A percentile compares a stretch with the other conserved stretches of the same genome.
Conservation (phyloP, 2,797 vertebrate species). For the Acridotheres tristis region DNA sequence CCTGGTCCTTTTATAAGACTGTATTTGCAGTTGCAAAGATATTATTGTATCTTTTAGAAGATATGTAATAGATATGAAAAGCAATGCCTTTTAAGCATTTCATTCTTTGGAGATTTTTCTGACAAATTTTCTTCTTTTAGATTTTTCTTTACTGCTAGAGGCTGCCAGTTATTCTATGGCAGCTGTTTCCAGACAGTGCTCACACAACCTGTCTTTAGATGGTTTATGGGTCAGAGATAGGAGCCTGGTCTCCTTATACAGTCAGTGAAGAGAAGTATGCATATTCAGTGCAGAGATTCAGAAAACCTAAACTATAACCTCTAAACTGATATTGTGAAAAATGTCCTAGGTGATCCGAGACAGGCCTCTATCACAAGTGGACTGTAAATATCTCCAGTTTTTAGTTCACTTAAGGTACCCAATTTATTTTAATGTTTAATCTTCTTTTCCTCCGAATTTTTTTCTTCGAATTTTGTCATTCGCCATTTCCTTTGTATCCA, state of each 20-base stretch:
- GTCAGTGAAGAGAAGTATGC: background rate
- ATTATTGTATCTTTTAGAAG: background rate
- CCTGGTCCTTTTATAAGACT: background rate
- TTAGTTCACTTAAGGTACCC: background rate
- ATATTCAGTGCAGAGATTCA: background rate
- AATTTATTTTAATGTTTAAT: background rate
- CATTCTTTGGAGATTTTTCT: accelerated
- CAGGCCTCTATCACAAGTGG: background rate
- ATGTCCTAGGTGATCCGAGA: background rate
- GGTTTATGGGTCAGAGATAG: background rate
- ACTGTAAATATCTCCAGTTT: background rate
- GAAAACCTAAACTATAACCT: background rate
- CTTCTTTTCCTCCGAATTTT: background rate
- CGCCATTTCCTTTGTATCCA: background rate
- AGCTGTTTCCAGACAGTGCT: background rate
- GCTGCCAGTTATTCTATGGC: background rate
- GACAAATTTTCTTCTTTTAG: background rate
- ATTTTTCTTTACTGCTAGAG: background rate
- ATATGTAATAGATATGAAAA: background rate
- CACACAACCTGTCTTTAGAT: background rate
- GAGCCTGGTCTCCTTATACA: background rate
- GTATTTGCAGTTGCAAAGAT: background rate
- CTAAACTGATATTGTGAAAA: background rate
- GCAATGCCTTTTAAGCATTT: background rate
- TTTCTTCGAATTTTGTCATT: background rate